Conservation (phyloP, 1,140 invertebrate genomes). For the Drosophila willistoni region DNA sequence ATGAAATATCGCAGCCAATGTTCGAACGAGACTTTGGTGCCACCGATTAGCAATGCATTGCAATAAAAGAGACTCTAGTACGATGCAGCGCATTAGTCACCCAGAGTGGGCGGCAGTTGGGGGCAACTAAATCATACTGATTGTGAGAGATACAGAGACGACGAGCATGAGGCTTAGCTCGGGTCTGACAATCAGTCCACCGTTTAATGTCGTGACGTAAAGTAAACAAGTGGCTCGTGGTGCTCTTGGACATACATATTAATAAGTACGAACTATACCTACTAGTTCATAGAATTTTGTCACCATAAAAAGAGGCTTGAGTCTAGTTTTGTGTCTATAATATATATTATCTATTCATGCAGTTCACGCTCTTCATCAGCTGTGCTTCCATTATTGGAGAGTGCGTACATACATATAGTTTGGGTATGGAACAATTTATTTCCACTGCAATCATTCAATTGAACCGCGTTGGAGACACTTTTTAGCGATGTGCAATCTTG, state of each 20-base stretch:
- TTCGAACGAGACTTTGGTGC: conserved; percentile 6
- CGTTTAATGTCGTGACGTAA: conserved; percentile 33
- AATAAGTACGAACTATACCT: background rate
- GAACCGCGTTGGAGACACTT: background rate
- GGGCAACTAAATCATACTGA: conserved; percentile 9
- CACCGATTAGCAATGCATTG: conserved; percentile 13
- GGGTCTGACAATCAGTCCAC: conserved; percentile 26
- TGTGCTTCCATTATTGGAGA: background rate
- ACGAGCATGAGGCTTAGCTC: conserved; percentile 9
- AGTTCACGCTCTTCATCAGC: background rate
- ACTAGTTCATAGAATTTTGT: background rate
- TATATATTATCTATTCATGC: background rate
- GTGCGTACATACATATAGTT: background rate
- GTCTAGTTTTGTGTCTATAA: background rate
- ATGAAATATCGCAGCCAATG: background rate
- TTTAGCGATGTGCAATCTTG: conserved; percentile 1
- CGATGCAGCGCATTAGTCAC: conserved; percentile 34
- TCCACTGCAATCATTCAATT: conserved; percentile 10
- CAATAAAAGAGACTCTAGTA: conserved; percentile 26
- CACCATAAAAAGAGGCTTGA: background rate
- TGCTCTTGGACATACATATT: conserved; percentile 13
- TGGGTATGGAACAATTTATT: conserved; percentile 1
- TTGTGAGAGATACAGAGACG: conserved; percentile 3
- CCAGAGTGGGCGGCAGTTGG: conserved; percentile 19
- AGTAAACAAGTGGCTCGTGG: conserved; percentile 39